Evolutionary conservation across 2,113 vertebrate genomes (phyloP), one percentile per base, ranked within the genome.

Genomic region (Athene noctua): DNA sequence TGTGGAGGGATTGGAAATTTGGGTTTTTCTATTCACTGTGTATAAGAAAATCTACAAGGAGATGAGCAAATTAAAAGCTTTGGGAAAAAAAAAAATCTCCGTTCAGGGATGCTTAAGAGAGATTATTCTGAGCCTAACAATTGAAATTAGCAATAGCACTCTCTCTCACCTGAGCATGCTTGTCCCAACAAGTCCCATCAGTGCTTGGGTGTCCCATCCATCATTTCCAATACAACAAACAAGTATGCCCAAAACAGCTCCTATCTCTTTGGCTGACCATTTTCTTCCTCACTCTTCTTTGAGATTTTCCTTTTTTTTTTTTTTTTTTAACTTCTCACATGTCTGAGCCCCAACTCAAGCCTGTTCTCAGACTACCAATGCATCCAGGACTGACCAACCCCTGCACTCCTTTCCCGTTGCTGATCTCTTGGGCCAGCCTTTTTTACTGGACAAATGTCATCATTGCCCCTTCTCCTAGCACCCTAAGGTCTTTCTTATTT

Each of bases 341-440:
- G 30, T 52, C 65, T 78, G 30, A 59, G 13, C 7, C 23, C 15
- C 21, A 68, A 0, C 13, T 62, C 26, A 77, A 88, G 23, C 14
- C 27, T 52, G 3, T 44, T 77, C 11, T 42, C 14, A 38, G 34
- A 21, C 32, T 63, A 32, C 0, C 52, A 14, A 15, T 2, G 0
- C 11, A 25, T 11, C 30, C 25, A 61, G 3, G 15, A 82, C 34
- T 72, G 23, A 82, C 55, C 15, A 30, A 57, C 2, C 3, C 34
- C 4, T 1, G 8, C 25, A 25, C 7, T 30, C 66, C 30, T 52
- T 65, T 86, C 10, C 8, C 2, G 8, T 81, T 82, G 7, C 11
- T 21, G 5, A 2, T 38, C 22, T 59, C 47, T 47, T 65, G 57
- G 61, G 14, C 5, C 18, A 57, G 15, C 2, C 15, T 51, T 67